Base-by-base conservation (phyloP, 1,140 invertebrate genomes). In the Cydia fagiglandana region DNA sequence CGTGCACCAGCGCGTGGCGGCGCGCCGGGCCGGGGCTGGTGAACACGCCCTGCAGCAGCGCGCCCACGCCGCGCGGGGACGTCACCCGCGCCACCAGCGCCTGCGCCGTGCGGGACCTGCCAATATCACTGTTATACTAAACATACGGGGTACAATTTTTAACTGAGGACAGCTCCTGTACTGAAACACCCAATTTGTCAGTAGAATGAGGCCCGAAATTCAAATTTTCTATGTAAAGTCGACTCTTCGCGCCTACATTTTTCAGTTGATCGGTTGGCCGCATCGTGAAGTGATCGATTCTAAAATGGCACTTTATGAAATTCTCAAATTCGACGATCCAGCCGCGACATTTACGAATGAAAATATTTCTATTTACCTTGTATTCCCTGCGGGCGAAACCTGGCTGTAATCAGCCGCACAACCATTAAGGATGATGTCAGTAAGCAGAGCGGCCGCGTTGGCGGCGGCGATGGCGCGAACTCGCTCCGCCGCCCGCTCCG, bases 1-100 rank as follows among this genome's bases (percentile, higher is more conserved):
- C 86, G 79, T 88, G 83, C 74, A 87, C 84, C 1, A 93, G 79
- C 41, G 92, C 88, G 76, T 76, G 20, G 61, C 77, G 77, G 7
- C 86, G 83, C 73, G 81, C 78, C 10, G 74, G 53, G 13, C 79
- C n/a, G 12, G 86, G 79, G 50, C 83, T 79, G n/a, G 87, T 86
- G 87, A 92, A 91, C 79, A 88, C 85, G 78, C 78, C 86, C 75
- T 81, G 80, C 78, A 93, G 86, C 76, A 93, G 78, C 73, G 79
- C 75, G n/a, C 85, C 80, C 76, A 83, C 85, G 61, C 79, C 47
- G 9, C 30, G 80, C 77, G 77, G 82, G 15, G 66, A 20, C 73
- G 76, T 77, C 76, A 85, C 81, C 15, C 81, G 81, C 75, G 73
- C 10, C 56, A 74, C 77, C 78, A 86, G 75, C 77, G 53, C 68